Conservation (phyloP, 2,113 vertebrate species). For the Python bivittatus region DNA sequence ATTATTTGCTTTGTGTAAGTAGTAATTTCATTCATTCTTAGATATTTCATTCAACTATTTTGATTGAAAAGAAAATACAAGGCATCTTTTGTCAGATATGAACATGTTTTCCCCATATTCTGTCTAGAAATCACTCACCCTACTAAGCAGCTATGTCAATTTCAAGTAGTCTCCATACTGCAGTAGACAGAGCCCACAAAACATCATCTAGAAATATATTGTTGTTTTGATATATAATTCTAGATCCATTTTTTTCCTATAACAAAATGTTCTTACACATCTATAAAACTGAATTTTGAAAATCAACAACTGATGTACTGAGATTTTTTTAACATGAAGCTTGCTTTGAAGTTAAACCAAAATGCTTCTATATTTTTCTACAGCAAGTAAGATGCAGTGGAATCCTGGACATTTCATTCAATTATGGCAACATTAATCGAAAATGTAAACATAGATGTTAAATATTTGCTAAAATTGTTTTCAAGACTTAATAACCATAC, state of each 20-base stretch:
- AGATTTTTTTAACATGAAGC: background rate
- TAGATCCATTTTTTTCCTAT: background rate
- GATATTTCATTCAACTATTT: slow-evolving; percentile 28
- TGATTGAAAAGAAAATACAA: background rate
- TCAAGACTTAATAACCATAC: background rate
- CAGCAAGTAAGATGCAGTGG: background rate
- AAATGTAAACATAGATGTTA: background rate
- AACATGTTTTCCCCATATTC: slow-evolving; percentile 1
- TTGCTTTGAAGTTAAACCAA: background rate
- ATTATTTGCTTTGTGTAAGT: slow-evolving; percentile 39
- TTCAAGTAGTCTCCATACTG: background rate
- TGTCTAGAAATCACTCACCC: background rate
- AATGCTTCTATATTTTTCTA: background rate
- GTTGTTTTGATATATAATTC: slow-evolving; percentile 11
- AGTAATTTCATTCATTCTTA: slow-evolving; percentile 51
- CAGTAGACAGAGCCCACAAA: background rate
- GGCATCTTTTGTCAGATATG: slow-evolving; percentile 10
- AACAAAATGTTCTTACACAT: background rate
- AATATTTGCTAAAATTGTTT: background rate
- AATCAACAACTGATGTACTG: background rate
- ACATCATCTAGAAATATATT: background rate
- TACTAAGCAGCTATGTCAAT: background rate
- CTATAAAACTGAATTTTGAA: background rate
- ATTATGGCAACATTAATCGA: background rate
- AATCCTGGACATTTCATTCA: background rate